Evolutionary conservation across 2,888 invertebrate genomes (phyloP).

Genomic region (Epistrophella euchroma): DNA sequence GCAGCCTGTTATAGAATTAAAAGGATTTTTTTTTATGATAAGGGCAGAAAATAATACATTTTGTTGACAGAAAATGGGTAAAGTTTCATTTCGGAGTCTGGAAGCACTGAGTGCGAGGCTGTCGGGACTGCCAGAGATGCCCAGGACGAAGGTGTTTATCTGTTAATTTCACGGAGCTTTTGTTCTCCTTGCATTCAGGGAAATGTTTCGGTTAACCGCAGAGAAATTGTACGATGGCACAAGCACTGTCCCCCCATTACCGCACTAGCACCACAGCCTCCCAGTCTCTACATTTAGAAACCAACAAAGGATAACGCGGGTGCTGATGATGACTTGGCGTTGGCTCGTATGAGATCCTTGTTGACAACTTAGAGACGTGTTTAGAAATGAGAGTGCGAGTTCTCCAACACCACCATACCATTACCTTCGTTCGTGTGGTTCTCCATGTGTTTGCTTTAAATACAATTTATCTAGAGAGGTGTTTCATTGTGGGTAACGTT

Average conservation of each 20-base stretch:
- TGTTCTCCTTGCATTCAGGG: conserved; percentile 58
- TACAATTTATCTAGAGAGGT: conserved; percentile 41
- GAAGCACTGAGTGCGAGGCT: conserved; percentile 14
- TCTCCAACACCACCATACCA: conserved; percentile 5
- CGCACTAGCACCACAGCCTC: background rate
- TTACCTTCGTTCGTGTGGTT: conserved; percentile 23
- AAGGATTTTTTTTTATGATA: background rate
- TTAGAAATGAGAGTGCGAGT: conserved; percentile 41
- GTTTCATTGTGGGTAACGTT: conserved; percentile 25
- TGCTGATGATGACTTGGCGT: conserved; percentile 44
- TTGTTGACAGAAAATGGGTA: background rate
- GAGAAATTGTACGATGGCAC: conserved; percentile 54
- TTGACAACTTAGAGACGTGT: conserved; percentile 46
- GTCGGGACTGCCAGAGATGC: conserved; percentile 23
- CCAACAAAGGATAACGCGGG: conserved; percentile 64
- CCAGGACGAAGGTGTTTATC: conserved; percentile 62
- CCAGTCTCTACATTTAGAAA: conserved; percentile 5
- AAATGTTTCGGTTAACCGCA: conserved; percentile 71
- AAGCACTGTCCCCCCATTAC: background rate
- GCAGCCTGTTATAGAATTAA: background rate
- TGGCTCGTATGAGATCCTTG: conserved; percentile 42
- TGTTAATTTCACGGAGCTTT: conserved; percentile 71
- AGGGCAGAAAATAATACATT: background rate
- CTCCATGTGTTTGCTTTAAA: conserved; percentile 52
- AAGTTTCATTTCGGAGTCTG: background rate